Conservation (phyloP, 2,888 invertebrate species). For the Tigriopus californicus region DNA sequence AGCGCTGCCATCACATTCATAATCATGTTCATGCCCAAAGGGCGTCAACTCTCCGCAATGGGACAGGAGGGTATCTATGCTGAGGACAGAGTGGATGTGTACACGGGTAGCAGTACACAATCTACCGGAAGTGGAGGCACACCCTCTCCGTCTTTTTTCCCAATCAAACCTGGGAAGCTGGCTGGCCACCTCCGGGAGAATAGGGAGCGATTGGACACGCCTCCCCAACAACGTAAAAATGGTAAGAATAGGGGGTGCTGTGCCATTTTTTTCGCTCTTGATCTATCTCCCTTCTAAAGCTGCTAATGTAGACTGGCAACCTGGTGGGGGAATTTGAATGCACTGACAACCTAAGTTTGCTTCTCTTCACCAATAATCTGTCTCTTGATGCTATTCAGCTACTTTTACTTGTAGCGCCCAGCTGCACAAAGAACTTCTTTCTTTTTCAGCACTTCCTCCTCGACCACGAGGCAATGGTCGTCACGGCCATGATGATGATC, state of each 20-base stretch:
- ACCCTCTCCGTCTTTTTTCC: slow-evolving; percentile 66
- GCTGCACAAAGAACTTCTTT: no score
- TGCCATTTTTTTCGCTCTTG: no score
- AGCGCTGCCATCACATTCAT: slow-evolving; percentile 69
- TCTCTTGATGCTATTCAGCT: no score
- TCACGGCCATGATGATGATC: no score
- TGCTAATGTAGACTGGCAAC: no score
- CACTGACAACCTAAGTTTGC: no score
- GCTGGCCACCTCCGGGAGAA: neutral
- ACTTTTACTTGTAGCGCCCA: no score
- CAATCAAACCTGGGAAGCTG: slow-evolving; percentile 49
- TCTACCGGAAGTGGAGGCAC: slow-evolving; percentile 29
- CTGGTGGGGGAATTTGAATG: neutral
- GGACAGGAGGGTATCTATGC: slow-evolving; percentile 51
- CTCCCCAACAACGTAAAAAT: neutral
- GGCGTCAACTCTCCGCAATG: slow-evolving; percentile 72
- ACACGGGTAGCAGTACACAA: slow-evolving; percentile 40
- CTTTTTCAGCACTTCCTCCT: no score
- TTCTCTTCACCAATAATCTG: no score
- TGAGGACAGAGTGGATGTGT: slow-evolving; percentile 44
- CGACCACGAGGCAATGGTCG: no score
- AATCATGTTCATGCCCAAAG: slow-evolving; percentile 77
- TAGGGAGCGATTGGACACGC: slow-evolving; percentile 4
- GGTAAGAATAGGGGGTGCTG: no score
- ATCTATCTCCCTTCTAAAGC: no score